phyloP scores from a whole-genome alignment of 2,888 invertebrate species.

The Gonocerus acuteangulatus region DNA sequence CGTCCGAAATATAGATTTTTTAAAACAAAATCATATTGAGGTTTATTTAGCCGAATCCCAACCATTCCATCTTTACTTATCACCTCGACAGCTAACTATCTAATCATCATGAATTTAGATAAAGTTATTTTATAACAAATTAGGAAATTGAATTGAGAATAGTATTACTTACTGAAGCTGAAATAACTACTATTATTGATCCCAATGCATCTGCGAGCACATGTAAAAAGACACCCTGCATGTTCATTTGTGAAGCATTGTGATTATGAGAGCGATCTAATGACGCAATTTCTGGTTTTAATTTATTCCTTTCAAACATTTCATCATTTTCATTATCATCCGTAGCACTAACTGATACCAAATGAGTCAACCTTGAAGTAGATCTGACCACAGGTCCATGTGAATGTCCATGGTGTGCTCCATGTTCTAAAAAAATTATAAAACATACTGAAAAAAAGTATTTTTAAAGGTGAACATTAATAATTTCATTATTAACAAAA shows the following conservation, averaged over 20 bases:
- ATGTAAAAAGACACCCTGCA: conserved; percentile 99
- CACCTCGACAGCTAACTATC: too few species aligned
- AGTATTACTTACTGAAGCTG: conserved; percentile 56
- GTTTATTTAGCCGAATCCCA: too few species aligned
- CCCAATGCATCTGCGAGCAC: conserved; percentile 95
- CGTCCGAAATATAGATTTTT: too few species aligned
- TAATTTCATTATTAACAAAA: neutral
- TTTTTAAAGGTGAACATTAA: neutral
- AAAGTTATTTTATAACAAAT: too few species aligned
- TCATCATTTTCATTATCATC: conserved; percentile 69
- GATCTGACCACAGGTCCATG: conserved; percentile 55
- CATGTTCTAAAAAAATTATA: conserved; percentile 35
- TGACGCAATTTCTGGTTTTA: conserved; percentile 21
- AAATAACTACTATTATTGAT: conserved; percentile 81
- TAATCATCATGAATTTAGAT: too few species aligned
- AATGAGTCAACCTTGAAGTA: conserved; percentile 52
- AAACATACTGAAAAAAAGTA: neutral
- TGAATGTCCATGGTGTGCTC: conserved; percentile 51
- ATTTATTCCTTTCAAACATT: conserved; percentile 46
- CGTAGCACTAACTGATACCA: conserved; percentile 48
- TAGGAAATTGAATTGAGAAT: too few species aligned
- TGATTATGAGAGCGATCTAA: conserved; percentile 44
- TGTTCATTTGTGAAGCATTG: conserved; percentile 84
- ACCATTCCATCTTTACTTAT: too few species aligned
- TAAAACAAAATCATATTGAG: too few species aligned